Evolutionary conservation across 2,113 vertebrate genomes (phyloP), one percentile per base, ranked within the genome.

Genomic region (Oreochromis spilurus): DNA sequence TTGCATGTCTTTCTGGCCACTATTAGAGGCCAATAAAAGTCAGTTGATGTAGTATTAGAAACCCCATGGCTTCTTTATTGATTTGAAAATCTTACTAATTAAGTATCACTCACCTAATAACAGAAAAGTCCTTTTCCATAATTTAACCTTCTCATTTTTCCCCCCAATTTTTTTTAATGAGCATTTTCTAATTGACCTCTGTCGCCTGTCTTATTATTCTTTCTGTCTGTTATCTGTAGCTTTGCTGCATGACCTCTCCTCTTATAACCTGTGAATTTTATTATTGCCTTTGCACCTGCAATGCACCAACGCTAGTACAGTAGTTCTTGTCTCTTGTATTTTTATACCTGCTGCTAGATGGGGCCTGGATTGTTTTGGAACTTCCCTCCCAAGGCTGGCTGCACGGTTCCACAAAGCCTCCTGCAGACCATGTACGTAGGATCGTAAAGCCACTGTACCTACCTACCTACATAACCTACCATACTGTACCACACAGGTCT

Each of bases 401-500:
- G 96, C 95, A 93, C 77, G 88, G 94, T 95, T 93, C 94, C 95
- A 86, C 95, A 94, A 93, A 96, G 92, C 91, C 94, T 95, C 93
- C 95, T 96, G 94, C 95, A 96, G 93, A 96, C 92, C 90, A 94
- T 96, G 95, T 96, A 95, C 93, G 95, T 95, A 96, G 95, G 90
- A 93, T 79, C 62, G 60, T 80, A 81, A 92, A 80, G 84, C 84
- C 82, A 82, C 88, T 45, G 77, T 90, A 26, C 65, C 82, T 89
- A 84, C 65, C 83, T 89, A 84, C 87, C 24, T 67, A 81, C 88
- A 79, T 91, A 53, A 84, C 62, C 70, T 84, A 84, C 40, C 83
- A 88, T 86, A 77, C 52, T 31, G 29, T 86, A 43, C 85, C 82
- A 65, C 88, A 48, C 72, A 77, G 84, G 60, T 53, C 58, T 26